These are phyloP conservation scores for Ctenicera cuprea DNA, from an alignment of 2,888 invertebrate genomes.

Conservation along the genomic window DNA sequence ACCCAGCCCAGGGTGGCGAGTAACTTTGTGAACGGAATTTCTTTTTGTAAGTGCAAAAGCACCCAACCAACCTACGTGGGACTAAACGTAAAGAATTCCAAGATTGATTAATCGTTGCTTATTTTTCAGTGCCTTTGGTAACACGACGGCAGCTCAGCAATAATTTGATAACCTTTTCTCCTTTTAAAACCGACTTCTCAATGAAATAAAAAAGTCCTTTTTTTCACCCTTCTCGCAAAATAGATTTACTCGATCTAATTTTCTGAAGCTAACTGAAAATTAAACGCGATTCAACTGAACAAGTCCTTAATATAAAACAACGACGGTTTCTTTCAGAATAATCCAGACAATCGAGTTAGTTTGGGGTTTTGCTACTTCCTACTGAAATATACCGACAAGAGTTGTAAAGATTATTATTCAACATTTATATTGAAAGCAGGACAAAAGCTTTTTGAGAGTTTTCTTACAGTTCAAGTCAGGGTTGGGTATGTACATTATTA, in stretches of 20 bases:
- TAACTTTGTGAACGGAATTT: conserved; percentile 24
- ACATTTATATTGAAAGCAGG: too few relatives aligned
- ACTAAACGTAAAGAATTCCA: conserved; percentile 26
- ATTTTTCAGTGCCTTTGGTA: conserved; percentile 40
- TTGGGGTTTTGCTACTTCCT: background rate
- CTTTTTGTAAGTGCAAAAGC: conserved; percentile 29
- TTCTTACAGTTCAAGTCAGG: too few relatives aligned
- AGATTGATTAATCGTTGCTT: conserved; percentile 48
- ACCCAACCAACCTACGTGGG: conserved; percentile 16
- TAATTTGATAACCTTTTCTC: conserved; percentile 40
- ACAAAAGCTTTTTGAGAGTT: too few relatives aligned
- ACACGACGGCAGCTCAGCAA: conserved; percentile 32
- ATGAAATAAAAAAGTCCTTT: conserved; percentile 24
- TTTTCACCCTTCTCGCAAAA: conserved; percentile 4
- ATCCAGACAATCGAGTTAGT: background rate
- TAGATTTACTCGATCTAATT: conserved; percentile 20
- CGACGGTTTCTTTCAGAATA: background rate
- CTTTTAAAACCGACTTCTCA: conserved; percentile 20
- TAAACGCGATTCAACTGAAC: conserved; percentile 11
- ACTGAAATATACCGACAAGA: too few relatives aligned
- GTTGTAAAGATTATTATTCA: too few relatives aligned
- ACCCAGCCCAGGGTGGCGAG: conserved; percentile 26
- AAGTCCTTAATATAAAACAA: conserved; percentile 15
- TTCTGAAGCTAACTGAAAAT: conserved; percentile 14
- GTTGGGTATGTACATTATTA: too few relatives aligned